Conservation (phyloP, 2,797 vertebrate genomes). For the Xenopus petersii region DNA sequence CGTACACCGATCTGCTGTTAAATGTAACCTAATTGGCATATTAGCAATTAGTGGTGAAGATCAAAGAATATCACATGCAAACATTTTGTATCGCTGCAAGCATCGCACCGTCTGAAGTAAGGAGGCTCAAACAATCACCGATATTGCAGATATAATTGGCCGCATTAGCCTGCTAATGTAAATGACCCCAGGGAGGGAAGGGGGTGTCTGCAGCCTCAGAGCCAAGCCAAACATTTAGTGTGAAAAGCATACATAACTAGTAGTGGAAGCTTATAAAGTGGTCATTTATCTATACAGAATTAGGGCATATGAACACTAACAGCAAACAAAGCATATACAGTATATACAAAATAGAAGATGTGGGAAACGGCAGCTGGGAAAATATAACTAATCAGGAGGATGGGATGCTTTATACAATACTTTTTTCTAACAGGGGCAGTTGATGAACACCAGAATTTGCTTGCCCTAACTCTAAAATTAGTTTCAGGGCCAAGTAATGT, state of each 20-base stretch:
- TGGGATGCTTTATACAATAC: too few relatives aligned
- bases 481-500: too few relatives aligned
- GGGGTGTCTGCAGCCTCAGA: slow-evolving; percentile 23
- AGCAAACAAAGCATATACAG: too few relatives aligned
- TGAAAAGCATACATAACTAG: not conserved
- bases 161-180: slow-evolving; percentile 45
- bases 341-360: too few relatives aligned
- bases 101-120: slow-evolving; percentile 38
- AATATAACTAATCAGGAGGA: too few relatives aligned
- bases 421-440: too few relatives aligned
- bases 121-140: slow-evolving; percentile 41
- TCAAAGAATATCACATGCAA: slow-evolving; percentile 45
- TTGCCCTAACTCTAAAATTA: too few relatives aligned
- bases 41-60: slow-evolving; percentile 49
- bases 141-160: slow-evolving; percentile 48
- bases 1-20: slow-evolving; percentile 38
- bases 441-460: too few relatives aligned
- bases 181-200: slow-evolving; percentile 36
- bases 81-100: slow-evolving; percentile 39
- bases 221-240: not conserved
- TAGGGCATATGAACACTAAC: too few relatives aligned
- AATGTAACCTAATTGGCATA: slow-evolving; percentile 47
- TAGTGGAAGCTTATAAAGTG: not conserved
- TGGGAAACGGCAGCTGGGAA: too few relatives aligned
- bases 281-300: not conserved